phyloP scores from a whole-genome alignment of 2,113 vertebrate species.

The Xerus inauris region DNA sequence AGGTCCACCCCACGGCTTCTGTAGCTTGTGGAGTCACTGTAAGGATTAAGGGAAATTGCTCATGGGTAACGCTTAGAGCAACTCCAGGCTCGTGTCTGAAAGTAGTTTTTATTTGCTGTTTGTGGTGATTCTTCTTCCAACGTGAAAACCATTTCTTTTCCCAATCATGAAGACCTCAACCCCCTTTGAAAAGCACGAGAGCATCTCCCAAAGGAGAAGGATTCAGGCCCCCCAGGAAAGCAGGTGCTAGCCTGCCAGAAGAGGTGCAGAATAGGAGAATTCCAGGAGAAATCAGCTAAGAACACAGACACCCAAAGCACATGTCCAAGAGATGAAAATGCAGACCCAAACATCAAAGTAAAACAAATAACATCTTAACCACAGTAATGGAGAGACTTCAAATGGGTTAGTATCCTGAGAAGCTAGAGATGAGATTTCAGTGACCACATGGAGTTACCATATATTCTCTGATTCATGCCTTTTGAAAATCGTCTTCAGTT shows the following conservation, averaged over 20 bases:
- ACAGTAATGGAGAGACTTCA: background rate
- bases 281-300: background rate
- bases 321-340: background rate
- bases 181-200: background rate
- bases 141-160: background rate
- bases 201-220: background rate
- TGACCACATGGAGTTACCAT: background rate
- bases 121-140: background rate
- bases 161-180: background rate
- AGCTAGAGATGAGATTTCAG: background rate
- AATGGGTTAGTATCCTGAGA: background rate
- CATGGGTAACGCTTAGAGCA: background rate
- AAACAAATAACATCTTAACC: background rate
- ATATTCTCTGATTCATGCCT: background rate
- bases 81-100: background rate
- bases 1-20: background rate
- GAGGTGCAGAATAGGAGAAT: background rate
- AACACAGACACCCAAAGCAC: background rate
- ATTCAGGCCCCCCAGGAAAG: background rate
- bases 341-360: background rate
- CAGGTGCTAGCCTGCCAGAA: background rate
- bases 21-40: rapidly evolving
- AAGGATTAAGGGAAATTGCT: background rate
- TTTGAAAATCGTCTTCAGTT: background rate
- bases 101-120: background rate